A percentile compares a stretch with the other conserved stretches of the same genome.
phyloP scores from a whole-genome alignment of 2,888 invertebrate genomes.

The Protonemura montana region DNA sequence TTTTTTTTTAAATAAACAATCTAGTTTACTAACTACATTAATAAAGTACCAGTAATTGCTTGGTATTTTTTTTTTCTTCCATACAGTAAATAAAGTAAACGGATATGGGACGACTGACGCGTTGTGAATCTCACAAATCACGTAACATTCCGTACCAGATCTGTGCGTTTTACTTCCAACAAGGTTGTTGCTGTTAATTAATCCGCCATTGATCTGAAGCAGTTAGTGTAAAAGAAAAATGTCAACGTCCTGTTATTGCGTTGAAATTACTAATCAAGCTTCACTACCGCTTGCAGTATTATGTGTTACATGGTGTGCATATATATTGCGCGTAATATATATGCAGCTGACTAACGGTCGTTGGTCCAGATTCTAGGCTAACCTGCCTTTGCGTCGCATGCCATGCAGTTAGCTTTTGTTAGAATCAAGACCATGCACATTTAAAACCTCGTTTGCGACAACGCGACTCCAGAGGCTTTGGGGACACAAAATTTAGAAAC shows the following conservation, averaged over 20 bases:
- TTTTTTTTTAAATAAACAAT: background rate
- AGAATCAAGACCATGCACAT: no score
- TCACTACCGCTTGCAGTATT: constrained; percentile 12
- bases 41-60: background rate
- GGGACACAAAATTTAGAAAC: no score
- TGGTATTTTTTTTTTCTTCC: background rate
- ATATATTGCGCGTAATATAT: constrained; percentile 22
- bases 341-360: background rate
- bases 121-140: background rate
- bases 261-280: constrained; percentile 19
- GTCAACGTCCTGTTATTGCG: constrained; percentile 21
- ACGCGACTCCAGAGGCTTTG: no score
- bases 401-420: background rate
- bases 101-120: background rate
- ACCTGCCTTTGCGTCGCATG: background rate
- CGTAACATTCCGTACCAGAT: background rate
- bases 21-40: background rate
- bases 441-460: no score
- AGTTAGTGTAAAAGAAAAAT: constrained; percentile 9
- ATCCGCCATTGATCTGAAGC: background rate
- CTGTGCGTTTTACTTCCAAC: constrained; percentile 5
- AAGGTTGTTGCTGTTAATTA: constrained; percentile 12
- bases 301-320: background rate
- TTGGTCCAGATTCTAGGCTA: constrained; percentile 13
- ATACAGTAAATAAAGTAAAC: background rate